These are phyloP conservation scores for Thymallus thymallus DNA, from an alignment of 2,113 vertebrate genomes.

Conservation along the genomic window DNA sequence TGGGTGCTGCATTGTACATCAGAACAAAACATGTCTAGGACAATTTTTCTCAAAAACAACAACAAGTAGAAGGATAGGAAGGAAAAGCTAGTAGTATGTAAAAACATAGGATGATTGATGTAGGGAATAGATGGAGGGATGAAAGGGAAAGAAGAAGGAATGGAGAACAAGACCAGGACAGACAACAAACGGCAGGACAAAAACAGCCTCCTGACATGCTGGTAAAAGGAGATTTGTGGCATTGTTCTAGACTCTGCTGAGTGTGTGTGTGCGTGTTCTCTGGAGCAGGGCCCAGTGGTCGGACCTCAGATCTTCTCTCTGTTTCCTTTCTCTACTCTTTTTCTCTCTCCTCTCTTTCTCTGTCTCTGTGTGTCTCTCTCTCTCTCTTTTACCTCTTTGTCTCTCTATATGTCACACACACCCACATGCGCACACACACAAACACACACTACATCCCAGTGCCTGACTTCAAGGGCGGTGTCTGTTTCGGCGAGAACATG, in stretches of 20 bases:
- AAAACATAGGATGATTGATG: neutral
- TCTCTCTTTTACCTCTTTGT: conserved; percentile 30
- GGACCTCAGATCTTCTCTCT: conserved; percentile 1
- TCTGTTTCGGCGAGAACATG: conserved; percentile 60
- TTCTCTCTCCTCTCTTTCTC: conserved; percentile 55
- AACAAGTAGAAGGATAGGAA: neutral
- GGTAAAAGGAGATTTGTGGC: no score
- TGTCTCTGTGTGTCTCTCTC: conserved; percentile 50
- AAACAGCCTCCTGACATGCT: no score
- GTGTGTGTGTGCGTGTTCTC: neutral
- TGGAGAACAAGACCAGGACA: neutral
- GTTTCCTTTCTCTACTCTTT: conserved; percentile 47
- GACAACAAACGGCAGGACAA: neutral
- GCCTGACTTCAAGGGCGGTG: conserved; percentile 60
- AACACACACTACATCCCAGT: conserved; percentile 18
- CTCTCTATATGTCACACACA: neutral
- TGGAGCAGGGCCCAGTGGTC: conserved; percentile 7
- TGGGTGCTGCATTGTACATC: conserved; percentile 7
- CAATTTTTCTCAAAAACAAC: neutral
- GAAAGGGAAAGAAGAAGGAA: neutral
- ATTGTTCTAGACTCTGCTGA: neutral
- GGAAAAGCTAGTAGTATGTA: neutral
- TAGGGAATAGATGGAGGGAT: neutral
- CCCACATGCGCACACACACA: conserved; percentile 25
- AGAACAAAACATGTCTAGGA: neutral